A percentile compares a stretch with the other conserved stretches of the same genome.
These are phyloP conservation scores for Pempheris klunzingeri DNA, from an alignment of 2,797 vertebrate species.

Conservation along the genomic window DNA sequence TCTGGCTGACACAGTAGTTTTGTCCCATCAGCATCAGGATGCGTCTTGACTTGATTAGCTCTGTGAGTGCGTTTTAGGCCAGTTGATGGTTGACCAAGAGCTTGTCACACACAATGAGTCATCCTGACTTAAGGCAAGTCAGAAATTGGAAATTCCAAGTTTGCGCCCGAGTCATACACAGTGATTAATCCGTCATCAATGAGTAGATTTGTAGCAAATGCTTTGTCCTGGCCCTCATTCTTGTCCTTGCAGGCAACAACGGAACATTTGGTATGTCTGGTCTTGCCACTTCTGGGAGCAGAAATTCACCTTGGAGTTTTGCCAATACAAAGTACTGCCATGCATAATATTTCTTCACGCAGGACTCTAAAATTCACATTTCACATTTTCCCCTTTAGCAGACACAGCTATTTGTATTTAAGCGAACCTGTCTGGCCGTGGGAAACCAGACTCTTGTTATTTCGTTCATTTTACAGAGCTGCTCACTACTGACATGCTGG, in stretches of 20 bases:
- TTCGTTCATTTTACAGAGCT: not conserved
- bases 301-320: not conserved
- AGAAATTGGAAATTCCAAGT: not conserved
- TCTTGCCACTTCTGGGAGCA: conserved; percentile 12
- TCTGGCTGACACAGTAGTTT: conserved; percentile 17
- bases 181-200: not conserved
- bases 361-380: not conserved
- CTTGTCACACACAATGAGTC: conserved; percentile 42
- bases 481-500: not conserved
- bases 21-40: conserved; percentile 33
- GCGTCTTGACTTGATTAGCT: conserved; percentile 8
- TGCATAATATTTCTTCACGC: not conserved
- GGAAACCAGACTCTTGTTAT: not conserved
- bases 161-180: not conserved
- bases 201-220: conserved; percentile 6
- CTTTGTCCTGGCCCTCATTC: not conserved
- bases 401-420: not conserved
- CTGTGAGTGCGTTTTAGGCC: conserved; percentile 30
- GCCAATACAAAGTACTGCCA: not conserved
- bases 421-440: not conserved
- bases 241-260: conserved; percentile 6
- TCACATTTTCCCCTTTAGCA: not conserved
- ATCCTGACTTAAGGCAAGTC: conserved; percentile 41
- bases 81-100: conserved; percentile 46
- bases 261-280: conserved; percentile 19